A percentile compares a stretch with the other conserved stretches of the same genome.
These are phyloP conservation scores for Agapornis roseicollis DNA, from an alignment of 2,113 vertebrate genomes.

Conservation along the genomic window DNA sequence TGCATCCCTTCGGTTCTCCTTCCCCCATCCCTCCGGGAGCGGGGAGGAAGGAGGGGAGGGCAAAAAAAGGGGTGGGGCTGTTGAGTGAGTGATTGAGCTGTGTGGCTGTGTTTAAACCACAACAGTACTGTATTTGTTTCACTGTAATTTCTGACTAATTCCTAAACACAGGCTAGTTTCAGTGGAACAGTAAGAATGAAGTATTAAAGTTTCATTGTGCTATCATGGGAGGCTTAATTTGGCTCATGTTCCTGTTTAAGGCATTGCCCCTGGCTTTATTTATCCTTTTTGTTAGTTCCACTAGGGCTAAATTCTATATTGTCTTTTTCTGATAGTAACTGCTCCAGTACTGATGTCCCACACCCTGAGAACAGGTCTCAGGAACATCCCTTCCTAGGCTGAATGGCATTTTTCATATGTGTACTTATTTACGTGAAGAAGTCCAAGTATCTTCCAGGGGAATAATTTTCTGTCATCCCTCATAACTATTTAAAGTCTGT, in stretches of 20 bases:
- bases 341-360: neutral
- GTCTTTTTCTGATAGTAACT: neutral
- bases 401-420: neutral
- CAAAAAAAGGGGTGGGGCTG: no score
- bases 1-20: no score
- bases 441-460: neutral
- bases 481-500: neutral
- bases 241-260: neutral
- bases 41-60: no score
- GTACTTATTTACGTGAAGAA: neutral
- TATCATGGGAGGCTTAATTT: neutral
- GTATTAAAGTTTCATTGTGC: neutral
- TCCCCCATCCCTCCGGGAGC: no score
- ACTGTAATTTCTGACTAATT: conserved; percentile 24
- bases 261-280: neutral
- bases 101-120: no score
- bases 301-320: neutral
- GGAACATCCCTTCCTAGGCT: neutral
- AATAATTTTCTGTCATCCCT: neutral
- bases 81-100: no score
- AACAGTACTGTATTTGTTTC: neutral
- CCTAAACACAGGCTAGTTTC: neutral
- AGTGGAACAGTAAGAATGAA: neutral
- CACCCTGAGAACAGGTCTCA: neutral
- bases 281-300: neutral